Base-by-base conservation (phyloP, 64 coral and sea anemone species). In the Porites lutea region DNA sequence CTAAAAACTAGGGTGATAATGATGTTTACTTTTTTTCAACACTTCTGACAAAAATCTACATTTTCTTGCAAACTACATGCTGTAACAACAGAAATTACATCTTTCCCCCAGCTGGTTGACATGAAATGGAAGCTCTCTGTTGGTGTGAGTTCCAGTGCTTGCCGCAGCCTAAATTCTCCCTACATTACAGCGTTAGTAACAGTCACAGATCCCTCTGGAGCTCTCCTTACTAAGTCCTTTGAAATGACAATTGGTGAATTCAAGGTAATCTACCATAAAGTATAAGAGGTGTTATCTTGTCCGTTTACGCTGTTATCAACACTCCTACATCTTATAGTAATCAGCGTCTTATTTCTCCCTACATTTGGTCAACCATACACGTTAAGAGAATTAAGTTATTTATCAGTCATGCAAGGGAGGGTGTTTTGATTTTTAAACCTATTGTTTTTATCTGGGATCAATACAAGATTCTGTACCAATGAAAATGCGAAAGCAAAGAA, bases 101-200 rank as follows among this genome's bases (percentile, higher is more conserved):
- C 12, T 15, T 86, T 43, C 78, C 8, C 62, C 44, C 66, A 96
- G 95, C 70, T 96, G 80, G 72, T 96, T 50, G 80, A 96, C 50
- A 74, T 96, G 75, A 96, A 88, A 83, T 96, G 95, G 95, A 96
- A 96, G 90, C 44, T 96, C n/a, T 93, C 90, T 74, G 86, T 96
- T 74, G 95, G 95, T 13, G 92, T 96, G 91, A 93, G 95, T 37
- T 96, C 95, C 53, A 93, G 90, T 50, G 67, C 55, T 53, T 96
- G 87, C 52, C 90, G 91, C 22, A 96, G 87, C 81, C 95, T 96
- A 63, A 96, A 96, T 93, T 87, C 95, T 83, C 95, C 95, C 8
- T 93, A 96, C 67, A 79, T 96, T 57, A 93, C 87, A 5, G 73
- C 77, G 5, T 68, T 96, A 27, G 51, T 96, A 51, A 93, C 95